These are phyloP conservation scores for Brachyopa scutellaris DNA, from an alignment of 2,888 invertebrate species.

Conservation along the genomic window DNA sequence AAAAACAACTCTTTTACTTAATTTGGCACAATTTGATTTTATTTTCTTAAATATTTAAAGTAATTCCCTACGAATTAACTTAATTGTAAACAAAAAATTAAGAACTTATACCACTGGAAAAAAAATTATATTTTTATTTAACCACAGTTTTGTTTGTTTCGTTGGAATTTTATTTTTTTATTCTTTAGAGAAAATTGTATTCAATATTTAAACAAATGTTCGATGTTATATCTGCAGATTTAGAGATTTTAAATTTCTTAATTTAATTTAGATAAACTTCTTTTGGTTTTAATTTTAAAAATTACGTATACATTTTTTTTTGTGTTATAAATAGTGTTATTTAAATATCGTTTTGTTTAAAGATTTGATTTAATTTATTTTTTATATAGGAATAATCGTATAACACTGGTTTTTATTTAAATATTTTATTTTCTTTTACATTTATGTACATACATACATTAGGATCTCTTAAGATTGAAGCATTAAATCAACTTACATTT, in stretches of 20 bases:
- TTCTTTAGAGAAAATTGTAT: background rate
- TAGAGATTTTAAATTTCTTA: background rate
- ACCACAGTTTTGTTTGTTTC: conserved; percentile 44
- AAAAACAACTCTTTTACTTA: background rate
- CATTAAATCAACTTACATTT: conserved; percentile 1
- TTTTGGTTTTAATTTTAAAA: conserved; percentile 36
- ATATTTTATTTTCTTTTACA: background rate
- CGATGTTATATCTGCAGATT: conserved; percentile 51
- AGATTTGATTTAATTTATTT: background rate
- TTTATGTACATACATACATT: background rate
- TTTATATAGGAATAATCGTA: background rate
- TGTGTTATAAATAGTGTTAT: conserved; percentile 30
- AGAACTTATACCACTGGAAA: conserved; percentile 8
- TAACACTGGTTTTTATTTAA: conserved; percentile 20
- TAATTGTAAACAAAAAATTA: background rate
- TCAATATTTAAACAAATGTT: conserved; percentile 36
- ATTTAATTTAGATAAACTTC: conserved; percentile 19
- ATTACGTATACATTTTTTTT: conserved; percentile 68
- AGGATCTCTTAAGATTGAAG: background rate
- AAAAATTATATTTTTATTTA: conserved; percentile 11
- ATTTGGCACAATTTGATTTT: conserved; percentile 46
- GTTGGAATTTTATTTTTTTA: conserved; percentile 16
- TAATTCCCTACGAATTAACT: background rate
- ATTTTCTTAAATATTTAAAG: background rate
- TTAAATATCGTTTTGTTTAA: background rate